Evolutionary conservation across 2,888 invertebrate genomes (phyloP).

Genomic region (Branchellion lobata): DNA sequence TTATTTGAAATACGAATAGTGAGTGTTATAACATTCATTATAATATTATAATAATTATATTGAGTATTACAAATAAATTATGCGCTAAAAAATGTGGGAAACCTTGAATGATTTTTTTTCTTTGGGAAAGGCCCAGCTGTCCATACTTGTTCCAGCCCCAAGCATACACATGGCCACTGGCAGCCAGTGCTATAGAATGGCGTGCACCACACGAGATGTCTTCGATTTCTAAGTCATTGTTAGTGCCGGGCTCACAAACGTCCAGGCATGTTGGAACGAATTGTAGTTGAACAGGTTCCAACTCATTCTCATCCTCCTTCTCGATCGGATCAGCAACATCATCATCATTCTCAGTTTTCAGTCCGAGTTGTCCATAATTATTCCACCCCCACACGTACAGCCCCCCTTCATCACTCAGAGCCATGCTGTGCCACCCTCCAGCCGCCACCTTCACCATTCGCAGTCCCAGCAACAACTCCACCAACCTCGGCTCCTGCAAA

Average conservation of each 20-base stretch:
- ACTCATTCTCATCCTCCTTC: background rate
- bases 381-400: conserved; percentile 91
- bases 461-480: conserved; percentile 77
- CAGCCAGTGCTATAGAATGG: conserved; percentile 60
- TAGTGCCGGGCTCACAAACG: background rate
- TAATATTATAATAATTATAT: background rate
- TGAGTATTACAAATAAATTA: background rate
- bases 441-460: conserved; percentile 72
- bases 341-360: conserved; percentile 58
- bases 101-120: background rate
- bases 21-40: background rate
- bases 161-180: conserved; percentile 72
- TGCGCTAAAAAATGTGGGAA: too few relatives aligned
- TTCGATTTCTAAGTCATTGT: background rate
- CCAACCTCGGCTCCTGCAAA: conserved; percentile 68
- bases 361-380: conserved; percentile 79
- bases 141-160: conserved; percentile 81
- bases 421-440: conserved; percentile 84
- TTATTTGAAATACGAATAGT: too few relatives aligned
- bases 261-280: background rate
- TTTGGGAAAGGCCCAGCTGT: conserved; percentile 68
- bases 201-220: conserved; percentile 37
- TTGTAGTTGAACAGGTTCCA: background rate
- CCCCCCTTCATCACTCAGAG: conserved; percentile 67
- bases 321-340: background rate